phyloP scores from a whole-genome alignment of 2,113 vertebrate species.

The Motacilla alba region DNA sequence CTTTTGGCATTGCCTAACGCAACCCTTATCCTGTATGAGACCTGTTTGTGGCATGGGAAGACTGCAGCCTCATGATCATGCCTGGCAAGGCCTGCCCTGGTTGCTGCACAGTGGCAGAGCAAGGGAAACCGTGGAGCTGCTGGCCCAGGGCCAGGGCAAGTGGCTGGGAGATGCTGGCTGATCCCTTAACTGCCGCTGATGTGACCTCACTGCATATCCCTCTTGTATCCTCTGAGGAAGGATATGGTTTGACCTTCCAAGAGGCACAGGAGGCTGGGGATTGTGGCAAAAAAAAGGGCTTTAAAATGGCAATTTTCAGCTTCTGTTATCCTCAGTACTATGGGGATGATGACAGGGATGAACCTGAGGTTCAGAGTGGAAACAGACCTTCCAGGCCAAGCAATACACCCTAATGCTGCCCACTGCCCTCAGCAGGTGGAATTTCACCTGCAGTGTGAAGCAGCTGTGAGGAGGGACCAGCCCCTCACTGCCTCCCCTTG shows the following conservation, averaged over 20 bases:
- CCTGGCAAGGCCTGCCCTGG: background rate
- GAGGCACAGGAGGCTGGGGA: background rate
- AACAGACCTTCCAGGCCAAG: background rate
- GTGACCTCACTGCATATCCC: background rate
- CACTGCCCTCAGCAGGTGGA: background rate
- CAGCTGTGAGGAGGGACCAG: background rate
- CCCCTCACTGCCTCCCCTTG: background rate
- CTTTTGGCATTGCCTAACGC: background rate
- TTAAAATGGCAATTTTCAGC: background rate
- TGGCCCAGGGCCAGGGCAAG: background rate
- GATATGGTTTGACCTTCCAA: background rate
- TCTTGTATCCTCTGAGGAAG: background rate
- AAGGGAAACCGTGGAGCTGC: background rate
- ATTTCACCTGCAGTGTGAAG: background rate
- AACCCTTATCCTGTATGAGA: fast-evolving
- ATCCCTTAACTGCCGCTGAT: background rate
- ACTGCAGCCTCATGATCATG: background rate
- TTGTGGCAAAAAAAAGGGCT: background rate
- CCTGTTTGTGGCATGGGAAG: background rate
- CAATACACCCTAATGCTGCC: background rate
- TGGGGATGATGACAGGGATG: fast-evolving
- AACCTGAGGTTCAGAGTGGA: background rate
- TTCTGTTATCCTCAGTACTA: background rate
- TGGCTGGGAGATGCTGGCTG: background rate
- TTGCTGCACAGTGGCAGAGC: background rate